phyloP scores from a whole-genome alignment of 2,888 invertebrate species.

The Athrips mouffetella region DNA sequence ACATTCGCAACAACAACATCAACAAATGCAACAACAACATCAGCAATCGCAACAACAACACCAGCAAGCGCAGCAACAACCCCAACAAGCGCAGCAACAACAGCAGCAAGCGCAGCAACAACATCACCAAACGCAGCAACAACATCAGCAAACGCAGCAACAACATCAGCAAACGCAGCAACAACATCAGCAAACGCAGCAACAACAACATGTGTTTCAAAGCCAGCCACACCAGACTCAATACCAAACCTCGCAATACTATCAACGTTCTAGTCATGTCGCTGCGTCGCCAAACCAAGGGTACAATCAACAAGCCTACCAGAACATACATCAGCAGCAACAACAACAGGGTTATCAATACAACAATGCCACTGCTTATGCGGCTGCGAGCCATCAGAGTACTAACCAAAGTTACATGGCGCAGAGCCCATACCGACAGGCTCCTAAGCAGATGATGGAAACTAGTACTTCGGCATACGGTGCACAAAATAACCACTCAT shows the following conservation, averaged over 20 bases:
- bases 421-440: conserved; percentile 58
- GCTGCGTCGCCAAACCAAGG: conserved; percentile 41
- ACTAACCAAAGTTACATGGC: conserved; percentile 51
- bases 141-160: conserved; percentile 26
- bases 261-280: conserved; percentile 56
- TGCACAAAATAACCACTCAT: conserved; percentile 46
- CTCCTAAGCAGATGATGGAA: conserved; percentile 51
- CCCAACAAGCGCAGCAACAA: conserved; percentile 34
- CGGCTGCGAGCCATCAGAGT: conserved; percentile 39
- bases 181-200: conserved; percentile 32
- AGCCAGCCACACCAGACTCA: conserved; percentile 67
- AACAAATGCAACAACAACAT: conserved; percentile 27
- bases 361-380: conserved; percentile 51
- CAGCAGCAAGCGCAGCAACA: conserved; percentile 36
- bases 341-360: conserved; percentile 40
- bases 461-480: conserved; percentile 44
- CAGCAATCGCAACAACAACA: conserved; percentile 27
- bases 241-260: conserved; percentile 63
- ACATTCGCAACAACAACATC: conserved; percentile 31
- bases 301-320: conserved; percentile 56
- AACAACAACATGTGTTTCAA: conserved; percentile 49
- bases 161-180: conserved; percentile 26
- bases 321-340: conserved; percentile 44
- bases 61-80: conserved; percentile 31
- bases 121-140: conserved; percentile 31